phyloP scores from a whole-genome alignment of 2,888 invertebrate species.

The Nomada ruficornis region DNA sequence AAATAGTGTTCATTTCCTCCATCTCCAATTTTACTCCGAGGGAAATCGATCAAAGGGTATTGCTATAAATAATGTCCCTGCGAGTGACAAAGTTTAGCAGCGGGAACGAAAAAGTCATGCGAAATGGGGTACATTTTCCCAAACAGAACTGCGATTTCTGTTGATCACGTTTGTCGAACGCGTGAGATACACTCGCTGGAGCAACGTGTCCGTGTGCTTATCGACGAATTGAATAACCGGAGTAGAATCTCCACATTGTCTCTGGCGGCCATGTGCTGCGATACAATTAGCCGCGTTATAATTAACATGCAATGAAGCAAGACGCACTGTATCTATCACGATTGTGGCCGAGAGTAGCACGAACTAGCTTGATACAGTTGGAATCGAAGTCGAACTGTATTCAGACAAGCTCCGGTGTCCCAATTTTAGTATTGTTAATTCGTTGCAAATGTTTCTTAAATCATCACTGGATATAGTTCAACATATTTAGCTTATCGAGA shows the following conservation, averaged over 20 bases:
- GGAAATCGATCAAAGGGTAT: too few relatives aligned
- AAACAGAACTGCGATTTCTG: slow-evolving; percentile 3
- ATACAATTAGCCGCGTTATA: slow-evolving; percentile 63
- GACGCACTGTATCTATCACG: slow-evolving; percentile 55
- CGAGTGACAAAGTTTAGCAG: neutral
- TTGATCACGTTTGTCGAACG: slow-evolving; percentile 40
- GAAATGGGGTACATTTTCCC: neutral
- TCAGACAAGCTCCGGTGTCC: neutral
- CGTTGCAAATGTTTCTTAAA: neutral
- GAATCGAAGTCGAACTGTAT: slow-evolving; percentile 12
- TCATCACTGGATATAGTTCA: too few relatives aligned
- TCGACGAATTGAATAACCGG: slow-evolving; percentile 52
- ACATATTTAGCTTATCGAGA: too few relatives aligned
- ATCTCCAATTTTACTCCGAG: too few relatives aligned
- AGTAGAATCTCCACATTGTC: slow-evolving; percentile 49
- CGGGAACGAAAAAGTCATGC: neutral
- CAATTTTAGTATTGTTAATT: neutral
- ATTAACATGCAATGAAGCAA: slow-evolving; percentile 63
- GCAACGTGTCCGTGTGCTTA: slow-evolving; percentile 41
- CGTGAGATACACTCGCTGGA: slow-evolving; percentile 31
- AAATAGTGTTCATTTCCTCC: too few relatives aligned
- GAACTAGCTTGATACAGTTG: slow-evolving; percentile 48
- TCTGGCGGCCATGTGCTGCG: slow-evolving; percentile 31
- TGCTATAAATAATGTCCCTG: neutral
- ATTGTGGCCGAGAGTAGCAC: slow-evolving; percentile 42